These are phyloP conservation scores for Sciurus carolinensis DNA, from an alignment of 2,797 vertebrate species.

Conservation along the genomic window DNA sequence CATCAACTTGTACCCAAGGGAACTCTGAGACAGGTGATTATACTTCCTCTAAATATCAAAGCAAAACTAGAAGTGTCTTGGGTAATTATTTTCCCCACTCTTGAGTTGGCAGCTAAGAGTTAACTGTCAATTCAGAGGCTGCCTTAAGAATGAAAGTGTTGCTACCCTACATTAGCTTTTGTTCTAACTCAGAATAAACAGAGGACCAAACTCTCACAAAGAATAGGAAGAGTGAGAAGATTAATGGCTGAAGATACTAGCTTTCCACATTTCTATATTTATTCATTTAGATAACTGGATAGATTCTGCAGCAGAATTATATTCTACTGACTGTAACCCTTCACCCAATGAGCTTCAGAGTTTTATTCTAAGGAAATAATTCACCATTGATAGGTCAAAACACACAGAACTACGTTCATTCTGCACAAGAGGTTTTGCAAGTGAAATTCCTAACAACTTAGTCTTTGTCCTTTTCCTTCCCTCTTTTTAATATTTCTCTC, in stretches of 20 bases:
- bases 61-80: slow-evolving; percentile 9
- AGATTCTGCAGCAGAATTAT: slow-evolving; percentile 55
- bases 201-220: not conserved
- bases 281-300: slow-evolving; percentile 55
- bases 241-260: slow-evolving; percentile 30
- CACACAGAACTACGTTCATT: not conserved
- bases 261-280: slow-evolving; percentile 49
- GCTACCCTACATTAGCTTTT: not conserved
- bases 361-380: slow-evolving; percentile 44
- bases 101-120: slow-evolving; percentile 7
- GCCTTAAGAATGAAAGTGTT: not conserved
- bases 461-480: not conserved
- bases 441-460: slow-evolving; percentile 23
- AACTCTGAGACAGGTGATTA: not conserved
- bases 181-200: not conserved
- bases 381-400: not conserved
- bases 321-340: not conserved
- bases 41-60: slow-evolving; percentile 52
- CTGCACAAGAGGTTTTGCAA: slow-evolving; percentile 33
- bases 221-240: slow-evolving; percentile 24
- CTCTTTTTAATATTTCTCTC: not conserved
- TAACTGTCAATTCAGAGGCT: slow-evolving; percentile 26
- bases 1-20: not conserved
- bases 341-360: slow-evolving; percentile 38
- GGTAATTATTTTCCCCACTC: slow-evolving; percentile 2